Conservation (phyloP, 2,113 vertebrate species). For the Microcebus ravelobensis region DNA sequence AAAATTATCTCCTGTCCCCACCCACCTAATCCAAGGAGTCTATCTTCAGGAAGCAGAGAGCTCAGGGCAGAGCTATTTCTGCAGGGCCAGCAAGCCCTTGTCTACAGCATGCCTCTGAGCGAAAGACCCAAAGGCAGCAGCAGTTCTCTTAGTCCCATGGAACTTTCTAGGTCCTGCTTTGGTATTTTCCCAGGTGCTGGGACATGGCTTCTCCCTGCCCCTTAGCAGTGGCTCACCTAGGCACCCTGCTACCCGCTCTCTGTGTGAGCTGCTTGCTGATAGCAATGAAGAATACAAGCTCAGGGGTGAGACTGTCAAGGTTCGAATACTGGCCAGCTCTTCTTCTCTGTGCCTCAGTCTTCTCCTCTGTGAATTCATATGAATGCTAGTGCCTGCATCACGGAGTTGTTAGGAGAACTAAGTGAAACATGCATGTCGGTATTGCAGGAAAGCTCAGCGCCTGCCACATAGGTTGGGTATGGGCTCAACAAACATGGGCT, state of each 20-base stretch:
- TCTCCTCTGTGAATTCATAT: not conserved
- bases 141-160: not conserved
- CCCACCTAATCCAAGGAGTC: not conserved
- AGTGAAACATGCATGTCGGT: not conserved
- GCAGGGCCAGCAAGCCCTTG: conserved; percentile 15
- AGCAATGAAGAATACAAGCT: not conserved
- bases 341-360: not conserved
- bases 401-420: not conserved
- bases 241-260: not conserved
- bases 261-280: not conserved
- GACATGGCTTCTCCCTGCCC: not conserved
- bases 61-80: not conserved
- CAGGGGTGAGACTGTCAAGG: not conserved
- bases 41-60: not conserved
- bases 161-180: not conserved
- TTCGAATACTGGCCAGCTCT: not conserved
- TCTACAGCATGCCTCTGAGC: not conserved
- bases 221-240: not conserved
- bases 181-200: not conserved
- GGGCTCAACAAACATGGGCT: not conserved
- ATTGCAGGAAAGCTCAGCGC: not conserved
- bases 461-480: not conserved
- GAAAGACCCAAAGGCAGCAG: not conserved
- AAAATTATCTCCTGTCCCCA: not conserved
- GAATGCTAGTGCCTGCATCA: not conserved